A percentile compares a stretch with the other conserved stretches of the same genome.
These are phyloP conservation scores for Caranx ignobilis DNA, from an alignment of 2,113 vertebrate species.

Conservation along the genomic window DNA sequence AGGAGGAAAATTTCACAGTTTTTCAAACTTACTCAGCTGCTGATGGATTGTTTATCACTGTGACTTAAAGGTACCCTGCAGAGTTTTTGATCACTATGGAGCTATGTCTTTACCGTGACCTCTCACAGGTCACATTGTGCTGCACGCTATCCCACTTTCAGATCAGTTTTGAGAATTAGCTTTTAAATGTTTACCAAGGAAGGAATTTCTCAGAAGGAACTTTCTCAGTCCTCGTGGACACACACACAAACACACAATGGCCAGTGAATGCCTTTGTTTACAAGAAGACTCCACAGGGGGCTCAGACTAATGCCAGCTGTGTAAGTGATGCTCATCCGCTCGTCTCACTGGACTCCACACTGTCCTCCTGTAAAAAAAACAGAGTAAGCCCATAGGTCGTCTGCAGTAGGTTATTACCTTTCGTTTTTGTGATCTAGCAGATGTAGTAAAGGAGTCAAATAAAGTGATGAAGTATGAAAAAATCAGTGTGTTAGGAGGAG, in stretches of 20 bases:
- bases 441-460: too few relatives aligned
- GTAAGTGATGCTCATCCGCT: not conserved
- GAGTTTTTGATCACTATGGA: not conserved
- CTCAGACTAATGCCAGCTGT: not conserved
- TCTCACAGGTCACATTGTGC: not conserved
- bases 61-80: not conserved
- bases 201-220: not conserved
- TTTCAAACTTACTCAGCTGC: not conserved
- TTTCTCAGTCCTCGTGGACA: not conserved
- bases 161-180: not conserved
- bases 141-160: not conserved
- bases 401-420: too few relatives aligned
- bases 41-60: not conserved
- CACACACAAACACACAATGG: not conserved
- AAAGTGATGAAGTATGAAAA: too few relatives aligned
- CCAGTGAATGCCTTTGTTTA: not conserved
- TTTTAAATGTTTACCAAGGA: not conserved
- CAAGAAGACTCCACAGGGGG: not conserved
- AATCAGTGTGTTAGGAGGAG: too few relatives aligned
- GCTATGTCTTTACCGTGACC: not conserved
- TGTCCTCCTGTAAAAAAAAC: too few relatives aligned
- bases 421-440: too few relatives aligned
- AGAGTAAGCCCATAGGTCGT: too few relatives aligned
- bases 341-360: not conserved
- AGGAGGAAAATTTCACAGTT: not conserved